Base-by-base conservation (phyloP, 2,113 vertebrate species). In the Numenius arquata region DNA sequence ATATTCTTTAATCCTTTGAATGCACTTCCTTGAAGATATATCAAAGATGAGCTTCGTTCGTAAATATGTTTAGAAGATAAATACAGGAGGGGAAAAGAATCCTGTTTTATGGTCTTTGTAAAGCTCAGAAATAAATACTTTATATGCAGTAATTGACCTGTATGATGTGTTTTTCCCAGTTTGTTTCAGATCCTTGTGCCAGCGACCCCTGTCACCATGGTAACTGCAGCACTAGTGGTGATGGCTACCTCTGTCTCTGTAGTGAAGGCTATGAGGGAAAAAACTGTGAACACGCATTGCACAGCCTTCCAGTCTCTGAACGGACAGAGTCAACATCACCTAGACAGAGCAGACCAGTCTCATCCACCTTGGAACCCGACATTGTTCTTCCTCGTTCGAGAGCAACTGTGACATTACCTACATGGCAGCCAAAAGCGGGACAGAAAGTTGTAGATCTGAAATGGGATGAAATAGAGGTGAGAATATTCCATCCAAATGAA, bases 191-290 rank as follows among this genome's bases (percentile, higher is more conserved):
- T 97, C 98, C 98, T 56, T 99, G 99, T 92, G 97, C 98, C 97
- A 99, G 99, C 98, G 99, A 98, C 96, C 99, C 99, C 56, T 99
- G 99, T 99, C 98, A 97, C 98, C 99, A 99, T 99, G 99, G 99
- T 86, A 99, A 99, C 99, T 99, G 99, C 97, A 99, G 98, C 97
- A 96, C 61, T 76, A 94, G 96, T 0, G 74, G 94, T 20, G 97
- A 97, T 61, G 97, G 98, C 87, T 99, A 99, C 97, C 95, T 98
- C 91, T 99, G 99, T 53, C 23, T 98, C 38, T 99, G 99, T 87
- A 97, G 78, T 0, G 98, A 99, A 26, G 99, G 99, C 86, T 99
- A 98, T 21, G 98, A 98, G 80, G 99, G 99, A 79, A 95, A 98
- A 41, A 88, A 92, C 95, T 99, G 99, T 30, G 99, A 99, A 21